These are phyloP conservation scores for Siniperca chuatsi DNA, from an alignment of 2,113 vertebrate genomes.

Conservation along the genomic window DNA sequence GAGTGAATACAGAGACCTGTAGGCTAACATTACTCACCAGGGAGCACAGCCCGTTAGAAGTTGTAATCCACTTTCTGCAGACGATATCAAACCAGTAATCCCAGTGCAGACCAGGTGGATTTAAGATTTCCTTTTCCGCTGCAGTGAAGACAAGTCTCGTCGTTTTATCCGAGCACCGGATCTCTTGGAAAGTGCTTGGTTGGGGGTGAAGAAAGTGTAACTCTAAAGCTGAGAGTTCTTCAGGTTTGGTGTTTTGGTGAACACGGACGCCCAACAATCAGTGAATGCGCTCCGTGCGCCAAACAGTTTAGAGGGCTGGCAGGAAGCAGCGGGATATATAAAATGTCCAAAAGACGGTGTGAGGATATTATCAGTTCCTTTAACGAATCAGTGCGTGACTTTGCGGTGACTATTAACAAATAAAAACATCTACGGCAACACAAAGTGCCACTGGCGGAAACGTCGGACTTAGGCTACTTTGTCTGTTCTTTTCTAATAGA, in stretches of 20 bases:
- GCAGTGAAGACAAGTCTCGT: constrained; percentile 24
- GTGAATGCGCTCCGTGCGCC: constrained; percentile 66
- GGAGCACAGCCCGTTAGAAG: constrained; percentile 54
- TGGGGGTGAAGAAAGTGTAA: constrained; percentile 37
- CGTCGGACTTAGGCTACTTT: constrained; percentile 37
- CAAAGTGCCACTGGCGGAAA: constrained; percentile 60
- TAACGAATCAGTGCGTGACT: constrained; percentile 86
- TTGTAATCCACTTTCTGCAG: constrained; percentile 78
- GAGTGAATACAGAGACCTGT: constrained; percentile 12
- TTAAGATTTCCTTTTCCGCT: constrained; percentile 52
- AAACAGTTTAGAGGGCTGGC: constrained; percentile 41
- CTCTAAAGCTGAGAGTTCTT: constrained; percentile 43
- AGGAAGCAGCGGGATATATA: constrained; percentile 49
- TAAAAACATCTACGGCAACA: constrained; percentile 82
- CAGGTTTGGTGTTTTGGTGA: constrained; percentile 52
- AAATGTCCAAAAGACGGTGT: constrained; percentile 86
- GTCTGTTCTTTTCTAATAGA: constrained; percentile 48
- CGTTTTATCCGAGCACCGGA: constrained; percentile 44
- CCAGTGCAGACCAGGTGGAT: constrained; percentile 71
- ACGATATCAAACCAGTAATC: constrained; percentile 76
- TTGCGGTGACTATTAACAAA: constrained; percentile 82
- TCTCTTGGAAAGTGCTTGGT: constrained; percentile 41
- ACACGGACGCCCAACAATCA: constrained; percentile 40
- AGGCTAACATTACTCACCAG: constrained; percentile 73
- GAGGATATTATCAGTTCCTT: constrained; percentile 80